Percentiles rank a stretch among this genome's conserved stretches.
Evolutionary conservation across 2,113 vertebrate genomes (phyloP).

Genomic region (Chunga burmeisteri): DNA sequence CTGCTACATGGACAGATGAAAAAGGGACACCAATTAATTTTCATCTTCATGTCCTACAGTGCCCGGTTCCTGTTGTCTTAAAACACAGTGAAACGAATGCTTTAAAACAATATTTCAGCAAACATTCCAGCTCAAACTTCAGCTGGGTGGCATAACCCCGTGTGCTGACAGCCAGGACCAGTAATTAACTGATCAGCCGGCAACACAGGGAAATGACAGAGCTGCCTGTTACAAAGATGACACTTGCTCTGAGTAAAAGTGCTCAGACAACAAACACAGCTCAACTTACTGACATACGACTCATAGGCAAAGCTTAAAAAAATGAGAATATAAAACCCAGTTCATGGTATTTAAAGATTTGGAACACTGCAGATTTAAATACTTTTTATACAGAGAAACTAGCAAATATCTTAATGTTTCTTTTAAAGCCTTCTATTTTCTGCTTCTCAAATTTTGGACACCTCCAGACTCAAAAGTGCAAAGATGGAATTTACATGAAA

Average conservation of each 20-base stretch:
- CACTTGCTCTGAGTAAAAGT: not conserved
- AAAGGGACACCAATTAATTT: not conserved
- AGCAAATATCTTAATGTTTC: conserved; percentile 16
- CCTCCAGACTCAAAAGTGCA: conserved; percentile 50
- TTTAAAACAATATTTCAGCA: not conserved
- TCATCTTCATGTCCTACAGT: not conserved
- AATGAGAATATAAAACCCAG: not conserved
- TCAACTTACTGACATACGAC: not conserved
- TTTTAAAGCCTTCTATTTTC: conserved; percentile 50
- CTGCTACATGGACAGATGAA: rapidly evolving
- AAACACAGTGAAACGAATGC: not conserved
- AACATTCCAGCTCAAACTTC: not conserved
- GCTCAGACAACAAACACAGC: not conserved
- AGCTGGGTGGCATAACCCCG: not conserved
- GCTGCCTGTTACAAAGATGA: not conserved
- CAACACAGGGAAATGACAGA: not conserved
- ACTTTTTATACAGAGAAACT: not conserved
- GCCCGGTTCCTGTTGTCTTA: not conserved
- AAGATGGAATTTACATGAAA: conserved; percentile 59
- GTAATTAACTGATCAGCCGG: not conserved
- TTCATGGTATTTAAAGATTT: not conserved
- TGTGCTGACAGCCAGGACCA: not conserved
- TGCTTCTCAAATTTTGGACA: conserved; percentile 50
- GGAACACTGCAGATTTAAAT: conserved; percentile 11
- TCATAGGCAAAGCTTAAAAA: not conserved